phyloP scores from a whole-genome alignment of 2,888 invertebrate species.

The Dynastes grantii region DNA sequence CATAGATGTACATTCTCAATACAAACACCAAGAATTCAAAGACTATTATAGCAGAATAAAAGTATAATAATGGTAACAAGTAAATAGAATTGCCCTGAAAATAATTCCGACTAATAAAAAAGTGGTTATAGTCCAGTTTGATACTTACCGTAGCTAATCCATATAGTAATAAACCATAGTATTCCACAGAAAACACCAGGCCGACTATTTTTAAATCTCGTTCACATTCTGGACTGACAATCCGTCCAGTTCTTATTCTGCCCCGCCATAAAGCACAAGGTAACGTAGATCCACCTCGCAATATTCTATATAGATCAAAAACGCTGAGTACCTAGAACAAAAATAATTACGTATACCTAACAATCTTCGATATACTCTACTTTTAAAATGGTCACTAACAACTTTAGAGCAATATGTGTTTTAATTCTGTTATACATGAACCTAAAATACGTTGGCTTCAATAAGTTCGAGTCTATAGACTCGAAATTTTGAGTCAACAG shows the following conservation, averaged over 20 bases:
- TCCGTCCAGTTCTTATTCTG: constrained; percentile 61
- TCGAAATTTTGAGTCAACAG: too few species aligned
- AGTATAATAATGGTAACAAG: constrained; percentile 65
- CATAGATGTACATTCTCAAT: constrained; percentile 61
- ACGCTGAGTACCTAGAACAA: constrained; percentile 63
- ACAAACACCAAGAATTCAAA: constrained; percentile 64
- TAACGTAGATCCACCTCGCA: constrained; percentile 64
- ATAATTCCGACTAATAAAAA: not conserved
- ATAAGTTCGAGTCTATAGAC: too few species aligned
- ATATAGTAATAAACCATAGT: constrained; percentile 64
- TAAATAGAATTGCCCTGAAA: constrained; percentile 65
- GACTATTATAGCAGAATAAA: constrained; percentile 65
- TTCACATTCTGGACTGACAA: constrained; percentile 63
- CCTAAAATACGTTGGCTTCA: too few species aligned
- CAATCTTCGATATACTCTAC: too few species aligned
- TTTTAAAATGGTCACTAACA: too few species aligned
- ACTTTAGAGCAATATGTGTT: too few species aligned
- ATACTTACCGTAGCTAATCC: constrained; percentile 65
- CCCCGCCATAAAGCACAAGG: constrained; percentile 63
- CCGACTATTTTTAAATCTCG: constrained; percentile 67
- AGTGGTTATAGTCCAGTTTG: not conserved
- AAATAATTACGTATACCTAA: not conserved
- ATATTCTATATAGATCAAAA: constrained; percentile 65
- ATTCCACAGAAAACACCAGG: constrained; percentile 66
- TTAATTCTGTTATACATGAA: too few species aligned